A percentile compares a stretch with the other conserved stretches of the same genome.
Evolutionary conservation across 35 echinoderm and acorn worm species (phyloP).

Genomic region (Ptychodera flava): DNA sequence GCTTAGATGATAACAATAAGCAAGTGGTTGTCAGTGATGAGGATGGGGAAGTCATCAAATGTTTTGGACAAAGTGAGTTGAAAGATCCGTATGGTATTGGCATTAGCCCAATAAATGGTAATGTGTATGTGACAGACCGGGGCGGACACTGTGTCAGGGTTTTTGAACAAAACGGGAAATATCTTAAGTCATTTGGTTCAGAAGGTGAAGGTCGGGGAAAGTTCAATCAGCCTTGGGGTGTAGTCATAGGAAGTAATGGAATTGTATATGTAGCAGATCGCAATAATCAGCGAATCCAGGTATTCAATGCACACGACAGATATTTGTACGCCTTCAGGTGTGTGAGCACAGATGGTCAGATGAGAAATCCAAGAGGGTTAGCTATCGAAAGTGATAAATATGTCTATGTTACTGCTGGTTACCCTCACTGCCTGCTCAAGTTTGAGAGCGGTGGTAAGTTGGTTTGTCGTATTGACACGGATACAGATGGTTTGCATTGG

Average conservation of each 20-base stretch:
- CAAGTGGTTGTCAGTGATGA: neutral
- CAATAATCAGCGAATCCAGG: neutral
- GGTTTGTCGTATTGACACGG: neutral
- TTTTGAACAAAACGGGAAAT: neutral
- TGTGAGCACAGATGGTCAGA: neutral
- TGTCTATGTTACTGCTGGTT: neutral
- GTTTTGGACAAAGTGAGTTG: neutral
- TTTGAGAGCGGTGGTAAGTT: neutral
- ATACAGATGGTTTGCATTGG: neutral
- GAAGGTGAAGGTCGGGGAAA: neutral
- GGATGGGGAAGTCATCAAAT: neutral
- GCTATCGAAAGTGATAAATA: neutral
- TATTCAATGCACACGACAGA: neutral
- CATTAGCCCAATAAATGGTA: neutral
- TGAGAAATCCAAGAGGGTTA: neutral
- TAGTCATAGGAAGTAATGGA: neutral
- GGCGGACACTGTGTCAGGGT: neutral
- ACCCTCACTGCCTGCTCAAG: neutral
- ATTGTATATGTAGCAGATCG: neutral
- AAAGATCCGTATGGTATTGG: neutral
- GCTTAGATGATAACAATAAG: neutral
- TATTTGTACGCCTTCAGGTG: neutral
- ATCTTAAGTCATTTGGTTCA: neutral
- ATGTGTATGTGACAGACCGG: neutral
- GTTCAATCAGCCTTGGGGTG: neutral